A percentile compares a stretch with the other conserved stretches of the same genome.
Conservation (phyloP, 1,140 invertebrate species). For the Stenopsyche tienmushanensis region DNA sequence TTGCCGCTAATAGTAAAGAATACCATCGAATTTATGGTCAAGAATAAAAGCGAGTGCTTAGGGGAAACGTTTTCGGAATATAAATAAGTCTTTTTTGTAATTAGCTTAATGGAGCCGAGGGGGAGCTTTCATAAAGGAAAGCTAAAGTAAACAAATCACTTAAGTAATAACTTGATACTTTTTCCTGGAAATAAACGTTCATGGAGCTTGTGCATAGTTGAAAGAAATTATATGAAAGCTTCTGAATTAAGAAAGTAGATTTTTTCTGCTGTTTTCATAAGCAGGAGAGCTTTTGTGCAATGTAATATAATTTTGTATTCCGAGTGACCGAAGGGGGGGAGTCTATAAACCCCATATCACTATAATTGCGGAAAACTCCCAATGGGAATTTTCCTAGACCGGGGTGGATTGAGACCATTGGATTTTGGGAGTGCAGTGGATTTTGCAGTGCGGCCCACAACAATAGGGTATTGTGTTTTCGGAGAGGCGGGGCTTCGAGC, state of each 20-base stretch:
- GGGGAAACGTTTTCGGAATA: no score
- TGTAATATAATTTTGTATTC: no score
- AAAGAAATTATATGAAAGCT: background rate
- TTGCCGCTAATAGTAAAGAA: no score
- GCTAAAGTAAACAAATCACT: constrained; percentile 21
- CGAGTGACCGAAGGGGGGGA: no score
- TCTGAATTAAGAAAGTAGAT: background rate
- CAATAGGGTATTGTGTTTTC: constrained; percentile 32
- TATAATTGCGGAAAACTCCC: background rate
- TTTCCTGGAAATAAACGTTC: constrained; percentile 13
- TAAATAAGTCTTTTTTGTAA: constrained; percentile 24
- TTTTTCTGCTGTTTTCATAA: no score
- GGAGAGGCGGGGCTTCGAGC: background rate
- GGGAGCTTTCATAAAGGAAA: constrained; percentile 15
- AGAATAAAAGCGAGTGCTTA: no score
- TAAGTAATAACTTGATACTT: constrained; percentile 17
- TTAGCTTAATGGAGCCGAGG: constrained; percentile 20
- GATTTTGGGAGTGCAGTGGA: background rate
- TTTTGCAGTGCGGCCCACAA: background rate
- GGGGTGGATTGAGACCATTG: background rate
- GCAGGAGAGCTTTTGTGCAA: no score
- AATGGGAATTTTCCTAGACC: background rate
- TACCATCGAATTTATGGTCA: no score
- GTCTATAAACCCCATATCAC: no score
- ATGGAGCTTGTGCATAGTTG: background rate